A percentile compares a stretch with the other conserved stretches of the same genome.
These are phyloP conservation scores for Varecia variegata DNA, from an alignment of 2,797 vertebrate species.

Conservation along the genomic window DNA sequence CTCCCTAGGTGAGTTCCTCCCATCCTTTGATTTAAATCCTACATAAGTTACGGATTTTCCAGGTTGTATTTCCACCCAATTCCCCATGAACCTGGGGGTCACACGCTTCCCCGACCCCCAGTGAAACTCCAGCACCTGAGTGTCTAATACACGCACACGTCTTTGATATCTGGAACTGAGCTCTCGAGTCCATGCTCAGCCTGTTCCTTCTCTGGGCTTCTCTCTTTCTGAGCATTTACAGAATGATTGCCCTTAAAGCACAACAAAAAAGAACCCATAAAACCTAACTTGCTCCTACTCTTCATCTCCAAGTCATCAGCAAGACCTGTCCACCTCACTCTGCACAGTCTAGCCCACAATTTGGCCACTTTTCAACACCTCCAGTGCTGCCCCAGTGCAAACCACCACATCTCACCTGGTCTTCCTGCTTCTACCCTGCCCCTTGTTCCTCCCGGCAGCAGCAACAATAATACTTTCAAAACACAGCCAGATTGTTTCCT, in stretches of 20 bases:
- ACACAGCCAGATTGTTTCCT: not conserved
- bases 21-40: not conserved
- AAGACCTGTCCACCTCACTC: not conserved
- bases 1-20: not conserved
- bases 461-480: not conserved
- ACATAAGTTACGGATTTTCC: not conserved
- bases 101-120: not conserved
- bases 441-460: not conserved
- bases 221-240: not conserved
- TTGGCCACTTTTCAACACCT: not conserved
- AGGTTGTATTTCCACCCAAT: not conserved
- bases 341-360: not conserved
- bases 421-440: not conserved
- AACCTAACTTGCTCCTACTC: not conserved
- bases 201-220: not conserved
- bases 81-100: not conserved
- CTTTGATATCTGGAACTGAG: not conserved
- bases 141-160: fast-evolving
- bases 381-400: not conserved
- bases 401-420: too few species aligned
- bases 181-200: not conserved
- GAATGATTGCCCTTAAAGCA: too few species aligned
- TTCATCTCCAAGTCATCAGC: not conserved
- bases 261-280: too few species aligned
- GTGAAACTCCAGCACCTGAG: not conserved